Evolutionary conservation across 2,113 vertebrate genomes (phyloP).

Genomic region (Zootoca vivipara): DNA sequence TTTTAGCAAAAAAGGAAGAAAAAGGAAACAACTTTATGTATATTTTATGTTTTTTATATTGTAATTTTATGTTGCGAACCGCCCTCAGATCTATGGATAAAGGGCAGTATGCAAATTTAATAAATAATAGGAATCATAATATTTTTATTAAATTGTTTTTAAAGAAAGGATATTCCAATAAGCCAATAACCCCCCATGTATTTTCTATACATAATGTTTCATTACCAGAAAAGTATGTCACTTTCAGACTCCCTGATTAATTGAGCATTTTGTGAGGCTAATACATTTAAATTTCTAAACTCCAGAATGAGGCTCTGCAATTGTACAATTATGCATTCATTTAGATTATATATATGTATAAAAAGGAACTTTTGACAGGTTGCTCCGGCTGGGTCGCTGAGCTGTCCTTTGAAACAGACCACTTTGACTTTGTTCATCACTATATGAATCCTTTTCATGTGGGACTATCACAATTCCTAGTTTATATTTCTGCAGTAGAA

Average conservation of each 20-base stretch:
- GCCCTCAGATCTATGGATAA: too few species aligned
- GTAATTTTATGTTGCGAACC: too few species aligned
- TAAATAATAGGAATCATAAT: background rate
- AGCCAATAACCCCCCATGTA: constrained; percentile 30
- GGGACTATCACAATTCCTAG: constrained; percentile 43
- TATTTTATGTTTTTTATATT: too few species aligned
- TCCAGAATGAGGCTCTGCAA: constrained; percentile 74
- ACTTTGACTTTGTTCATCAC: constrained; percentile 37
- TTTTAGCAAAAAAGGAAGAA: background rate
- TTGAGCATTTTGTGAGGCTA: constrained; percentile 79
- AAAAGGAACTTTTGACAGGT: constrained; percentile 45
- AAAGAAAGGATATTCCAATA: background rate
- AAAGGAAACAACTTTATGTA: too few species aligned
- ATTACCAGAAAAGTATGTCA: constrained; percentile 74
- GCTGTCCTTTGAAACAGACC: constrained; percentile 61
- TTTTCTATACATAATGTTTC: constrained; percentile 67
- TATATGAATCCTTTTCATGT: constrained; percentile 1
- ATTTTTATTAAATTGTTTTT: constrained; percentile 32
- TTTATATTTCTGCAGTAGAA: constrained; percentile 29
- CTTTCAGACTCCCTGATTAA: constrained; percentile 78
- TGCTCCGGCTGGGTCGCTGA: constrained; percentile 61
- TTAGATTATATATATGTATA: constrained; percentile 52
- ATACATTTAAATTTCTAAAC: constrained; percentile 79
- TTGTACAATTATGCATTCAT: constrained; percentile 76
- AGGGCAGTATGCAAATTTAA: too few species aligned